Conservation (phyloP, 2,888 invertebrate genomes). For the Lydus trimaculatus region DNA sequence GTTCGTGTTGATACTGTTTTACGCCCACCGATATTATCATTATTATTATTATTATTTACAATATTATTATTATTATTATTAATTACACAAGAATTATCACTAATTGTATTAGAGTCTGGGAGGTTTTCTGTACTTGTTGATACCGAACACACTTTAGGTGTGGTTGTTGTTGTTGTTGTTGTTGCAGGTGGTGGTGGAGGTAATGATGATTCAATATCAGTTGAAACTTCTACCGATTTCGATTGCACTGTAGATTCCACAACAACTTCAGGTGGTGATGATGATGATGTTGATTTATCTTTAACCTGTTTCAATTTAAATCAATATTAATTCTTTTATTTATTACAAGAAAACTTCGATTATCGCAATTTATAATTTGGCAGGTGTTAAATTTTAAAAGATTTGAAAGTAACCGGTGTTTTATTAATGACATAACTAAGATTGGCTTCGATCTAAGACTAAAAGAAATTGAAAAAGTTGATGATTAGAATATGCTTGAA, state of each 20-base stretch:
- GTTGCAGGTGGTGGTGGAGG: background rate
- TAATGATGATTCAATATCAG: background rate
- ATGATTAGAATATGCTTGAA: too few relatives aligned
- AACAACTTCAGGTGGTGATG: background rate
- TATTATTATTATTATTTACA: background rate
- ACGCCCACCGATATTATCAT: background rate
- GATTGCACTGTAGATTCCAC: background rate
- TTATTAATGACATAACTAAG: too few relatives aligned
- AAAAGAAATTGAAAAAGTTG: too few relatives aligned
- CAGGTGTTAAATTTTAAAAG: too few relatives aligned
- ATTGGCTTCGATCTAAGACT: too few relatives aligned
- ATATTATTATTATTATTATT: background rate
- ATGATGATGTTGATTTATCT: background rate
- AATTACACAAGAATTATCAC: background rate
- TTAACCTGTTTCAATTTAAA: background rate
- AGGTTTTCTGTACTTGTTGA: background rate
- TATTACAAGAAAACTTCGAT: too few relatives aligned
- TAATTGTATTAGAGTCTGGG: background rate
- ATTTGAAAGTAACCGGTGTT: too few relatives aligned
- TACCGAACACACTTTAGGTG: background rate
- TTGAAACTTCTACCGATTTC: background rate
- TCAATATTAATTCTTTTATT: background rate
- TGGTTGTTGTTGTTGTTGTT: background rate
- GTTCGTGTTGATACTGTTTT: slow-evolving; percentile 7
- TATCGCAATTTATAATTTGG: too few relatives aligned